phyloP scores from a whole-genome alignment of 2,113 vertebrate species.

The Chionomys nivalis region DNA sequence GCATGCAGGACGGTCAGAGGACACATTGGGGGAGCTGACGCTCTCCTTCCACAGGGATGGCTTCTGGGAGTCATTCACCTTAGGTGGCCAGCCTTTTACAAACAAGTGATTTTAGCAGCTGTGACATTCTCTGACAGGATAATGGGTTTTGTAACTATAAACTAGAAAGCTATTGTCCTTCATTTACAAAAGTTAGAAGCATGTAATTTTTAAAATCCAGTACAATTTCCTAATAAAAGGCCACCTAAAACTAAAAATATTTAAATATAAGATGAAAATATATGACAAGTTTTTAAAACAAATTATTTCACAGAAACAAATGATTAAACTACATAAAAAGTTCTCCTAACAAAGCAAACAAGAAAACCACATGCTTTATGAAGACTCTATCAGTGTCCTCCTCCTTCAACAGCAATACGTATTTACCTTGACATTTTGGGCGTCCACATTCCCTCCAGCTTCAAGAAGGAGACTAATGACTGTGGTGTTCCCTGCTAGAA shows the following conservation, averaged over 20 bases:
- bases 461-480: slow-evolving; percentile 98
- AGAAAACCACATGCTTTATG: background rate
- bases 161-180: slow-evolving; percentile 17
- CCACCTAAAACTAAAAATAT: slow-evolving; percentile 33
- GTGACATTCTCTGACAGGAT: background rate
- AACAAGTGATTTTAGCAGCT: background rate
- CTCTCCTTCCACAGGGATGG: background rate
- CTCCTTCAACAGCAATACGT: slow-evolving; percentile 10
- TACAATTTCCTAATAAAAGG: slow-evolving; percentile 42
- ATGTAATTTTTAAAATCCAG: slow-evolving; percentile 35
- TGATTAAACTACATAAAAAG: background rate
- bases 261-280: slow-evolving; percentile 29
- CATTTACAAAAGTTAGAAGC: background rate
- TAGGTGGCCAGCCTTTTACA: background rate
- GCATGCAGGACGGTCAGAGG: background rate
- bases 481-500: slow-evolving; percentile 99
- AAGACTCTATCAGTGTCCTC: background rate
- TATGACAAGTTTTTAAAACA: slow-evolving; percentile 51
- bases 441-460: slow-evolving; percentile 96
- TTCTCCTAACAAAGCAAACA: background rate
- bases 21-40: background rate
- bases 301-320: slow-evolving; percentile 40
- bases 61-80: background rate
- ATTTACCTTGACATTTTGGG: slow-evolving; percentile 98
- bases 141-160: slow-evolving; percentile 34